These are phyloP conservation scores for Rhizoglyphus robini DNA, from an alignment of 1,140 invertebrate species.

Conservation along the genomic window DNA sequence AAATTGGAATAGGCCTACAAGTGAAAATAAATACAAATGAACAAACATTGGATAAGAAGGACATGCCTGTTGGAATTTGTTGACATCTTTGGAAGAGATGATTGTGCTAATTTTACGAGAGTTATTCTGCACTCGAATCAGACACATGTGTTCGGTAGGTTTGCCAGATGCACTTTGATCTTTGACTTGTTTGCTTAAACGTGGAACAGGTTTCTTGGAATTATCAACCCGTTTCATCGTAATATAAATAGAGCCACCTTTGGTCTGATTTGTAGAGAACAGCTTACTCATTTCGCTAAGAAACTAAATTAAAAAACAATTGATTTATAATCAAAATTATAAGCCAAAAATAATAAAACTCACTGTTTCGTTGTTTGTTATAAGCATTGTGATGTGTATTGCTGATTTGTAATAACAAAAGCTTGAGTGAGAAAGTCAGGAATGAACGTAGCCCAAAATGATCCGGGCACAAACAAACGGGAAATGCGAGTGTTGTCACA, in stretches of 20 bases:
- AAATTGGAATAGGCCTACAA: conserved; percentile 22
- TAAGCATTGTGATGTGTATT: conserved; percentile 10
- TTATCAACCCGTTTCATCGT: conserved; percentile 23
- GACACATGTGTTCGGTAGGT: conserved; percentile 17
- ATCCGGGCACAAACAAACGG: neutral
- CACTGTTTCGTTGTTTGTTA: conserved; percentile 20
- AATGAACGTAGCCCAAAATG: neutral
- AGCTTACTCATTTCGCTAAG: conserved; percentile 22
- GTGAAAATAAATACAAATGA: conserved; percentile 13
- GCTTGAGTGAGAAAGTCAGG: neutral
- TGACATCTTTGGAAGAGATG: conserved; percentile 20
- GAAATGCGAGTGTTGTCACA: neutral
- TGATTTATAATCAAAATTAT: neutral
- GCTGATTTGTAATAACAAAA: neutral
- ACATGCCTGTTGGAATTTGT: conserved; percentile 24
- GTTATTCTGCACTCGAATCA: conserved; percentile 18
- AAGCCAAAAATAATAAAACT: neutral
- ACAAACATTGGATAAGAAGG: neutral
- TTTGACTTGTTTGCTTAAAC: neutral
- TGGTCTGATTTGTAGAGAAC: conserved; percentile 12
- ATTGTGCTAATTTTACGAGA: conserved; percentile 22
- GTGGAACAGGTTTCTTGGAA: neutral
- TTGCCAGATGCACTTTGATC: neutral
- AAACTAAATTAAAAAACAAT: conserved; percentile 19
- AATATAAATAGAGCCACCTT: conserved; percentile 19